Base-by-base conservation (phyloP, 2,797 vertebrate species). In the Saxicola maurus region DNA sequence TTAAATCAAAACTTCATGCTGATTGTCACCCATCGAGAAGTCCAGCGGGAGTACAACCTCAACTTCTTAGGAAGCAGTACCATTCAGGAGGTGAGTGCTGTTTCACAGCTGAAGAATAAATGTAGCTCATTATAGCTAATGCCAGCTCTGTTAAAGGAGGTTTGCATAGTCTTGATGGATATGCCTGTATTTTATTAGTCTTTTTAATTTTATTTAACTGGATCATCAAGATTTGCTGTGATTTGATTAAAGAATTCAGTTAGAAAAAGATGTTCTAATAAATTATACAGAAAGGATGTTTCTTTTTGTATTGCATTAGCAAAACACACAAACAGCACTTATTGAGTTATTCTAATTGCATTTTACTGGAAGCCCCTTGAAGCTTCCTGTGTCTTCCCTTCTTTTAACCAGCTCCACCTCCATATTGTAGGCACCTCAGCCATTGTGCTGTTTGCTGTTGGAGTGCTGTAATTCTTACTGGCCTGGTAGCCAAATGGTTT, bases 1-100 rank as follows among this genome's bases (percentile, higher is more conserved):
- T 98, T 99, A 98, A 99, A 98, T 98, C 98, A 99, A 97, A 99
- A 98, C 98, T 99, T 98, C 98, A 98, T 99, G 97, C 98, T 99
- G 97, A 98, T 99, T 79, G 98, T 99, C 98, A 99, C 98, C 97
- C 99, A 99, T 97, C 98, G 98, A 87, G 99, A 99, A 97, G 98
- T 98, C 96, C 98, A 99, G 98, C 98, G 98, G 97, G 99, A 99
- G 96, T 99, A 99, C 98, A 99, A 94, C 98, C 98, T 99, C 97
- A 99, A 99, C 98, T 99, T 99, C 97, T 99, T 99, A 68, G 98
- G 98, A 97, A 98, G 98, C 98, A 99, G 98, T 98, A 99, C 99
- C 94, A 98, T 99, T 97, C 99, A 99, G 96, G 99, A 99, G 98
- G 99, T 99, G 98, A 96, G 98, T 96, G 95, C 91, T 94, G 90